Base-by-base conservation (phyloP, 2,797 vertebrate genomes). In the Vireo griseus region DNA sequence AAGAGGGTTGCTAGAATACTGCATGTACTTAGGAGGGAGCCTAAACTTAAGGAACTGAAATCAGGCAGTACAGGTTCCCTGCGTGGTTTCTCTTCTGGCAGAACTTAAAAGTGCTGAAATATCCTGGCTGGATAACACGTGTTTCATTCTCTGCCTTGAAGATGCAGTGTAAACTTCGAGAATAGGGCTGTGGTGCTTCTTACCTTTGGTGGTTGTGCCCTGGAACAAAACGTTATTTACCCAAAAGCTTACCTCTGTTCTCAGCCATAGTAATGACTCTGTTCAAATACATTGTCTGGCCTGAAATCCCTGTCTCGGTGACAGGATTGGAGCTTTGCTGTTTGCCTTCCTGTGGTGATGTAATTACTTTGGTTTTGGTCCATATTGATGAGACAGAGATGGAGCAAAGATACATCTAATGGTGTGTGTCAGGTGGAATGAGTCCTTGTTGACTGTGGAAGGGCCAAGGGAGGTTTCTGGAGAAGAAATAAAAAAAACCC, bases 381-480 rank as follows among this genome's bases (percentile, higher is more conserved):
- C 11, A 0, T 3, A 24, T 9, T 25, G 35, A n/a, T 48, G 61
- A 55, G 59, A 24, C 16, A 2, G 6, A 13, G 31, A 8, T 79
- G 52, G 31, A 73, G 24, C 37, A 29, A 14, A 55, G 20, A 7
- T n/a, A 26, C 25, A 3, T 22, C 0, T 0, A 42, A 9, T 10
- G 6, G 6, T 40, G 28, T 39, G 16, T 25, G n/a, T 33, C 6
- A 3, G 50, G 26, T 35, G 1, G 0, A 40, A 22, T 2, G 19
- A 26, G 16, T 51, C 22, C 18, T n/a, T 22, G 13, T 37, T 18
- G 28, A 28, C 51, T 68, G 20, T 28, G 35, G 47, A n/a, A n/a
- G 10, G 33, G 35, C 57, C 22, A 54, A 42, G 29, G 14, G 39
- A 52, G 12, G 26, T 52, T 73, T 86, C 76, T 73, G 72, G 55